Percentiles rank a stretch among this genome's conserved stretches.
phyloP scores from a whole-genome alignment of 2,797 vertebrate species.

The Esox lucius region DNA sequence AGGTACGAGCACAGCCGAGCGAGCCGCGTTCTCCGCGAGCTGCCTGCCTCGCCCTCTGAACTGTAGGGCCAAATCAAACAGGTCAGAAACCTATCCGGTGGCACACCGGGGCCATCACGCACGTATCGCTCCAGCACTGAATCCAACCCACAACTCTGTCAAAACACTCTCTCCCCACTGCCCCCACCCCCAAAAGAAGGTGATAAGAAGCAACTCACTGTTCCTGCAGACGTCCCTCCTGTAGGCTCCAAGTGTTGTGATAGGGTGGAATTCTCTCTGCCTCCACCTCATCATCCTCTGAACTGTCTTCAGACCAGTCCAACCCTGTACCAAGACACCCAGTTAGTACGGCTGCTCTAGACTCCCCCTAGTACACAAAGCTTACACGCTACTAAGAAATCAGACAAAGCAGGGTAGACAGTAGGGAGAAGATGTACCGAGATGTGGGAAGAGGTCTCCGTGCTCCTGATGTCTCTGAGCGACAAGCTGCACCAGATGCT shows the following conservation, averaged over 20 bases:
- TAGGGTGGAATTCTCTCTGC: slow-evolving; percentile 82
- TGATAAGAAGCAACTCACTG: slow-evolving; percentile 58
- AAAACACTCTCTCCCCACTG: no score
- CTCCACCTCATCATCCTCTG: slow-evolving; percentile 86
- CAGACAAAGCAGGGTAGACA: not conserved
- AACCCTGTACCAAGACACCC: slow-evolving; percentile 76
- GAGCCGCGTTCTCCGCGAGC: slow-evolving; percentile 87
- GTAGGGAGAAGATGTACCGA: slow-evolving; percentile 78
- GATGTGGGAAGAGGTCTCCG: slow-evolving; percentile 93
- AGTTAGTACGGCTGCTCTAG: slow-evolving; percentile 46
- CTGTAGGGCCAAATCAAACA: slow-evolving; percentile 57
- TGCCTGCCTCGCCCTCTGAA: slow-evolving; percentile 77
- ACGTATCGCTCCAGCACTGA: no score
- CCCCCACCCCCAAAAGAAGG: no score
- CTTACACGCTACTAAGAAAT: not conserved
- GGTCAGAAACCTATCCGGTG: no score
- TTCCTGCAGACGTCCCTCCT: slow-evolving; percentile 78
- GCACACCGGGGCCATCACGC: no score
- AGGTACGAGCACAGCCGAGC: slow-evolving; percentile 96
- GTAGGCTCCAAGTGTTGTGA: slow-evolving; percentile 85
- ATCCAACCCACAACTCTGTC: no score
- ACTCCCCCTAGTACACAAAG: not conserved
- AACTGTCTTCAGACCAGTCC: slow-evolving; percentile 99
- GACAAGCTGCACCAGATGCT: slow-evolving; percentile 96
- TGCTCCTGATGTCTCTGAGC: slow-evolving; percentile 88